Percentiles rank a stretch among this genome's conserved stretches.
Conservation (phyloP, 2,113 vertebrate genomes). For the Ceyx cyanopectus region DNA sequence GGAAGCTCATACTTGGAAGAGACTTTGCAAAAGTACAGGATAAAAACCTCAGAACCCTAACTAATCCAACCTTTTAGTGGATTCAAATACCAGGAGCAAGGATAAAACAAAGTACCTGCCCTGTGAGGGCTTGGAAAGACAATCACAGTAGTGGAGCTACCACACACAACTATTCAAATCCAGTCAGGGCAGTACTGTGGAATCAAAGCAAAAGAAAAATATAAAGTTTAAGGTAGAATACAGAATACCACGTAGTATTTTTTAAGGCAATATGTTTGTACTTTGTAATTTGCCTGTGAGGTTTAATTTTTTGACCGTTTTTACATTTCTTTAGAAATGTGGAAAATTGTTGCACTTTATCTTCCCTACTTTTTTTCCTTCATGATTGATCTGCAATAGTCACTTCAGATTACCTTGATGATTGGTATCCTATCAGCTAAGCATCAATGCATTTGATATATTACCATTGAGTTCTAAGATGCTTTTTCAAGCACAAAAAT, state of each 20-base stretch:
- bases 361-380: no score
- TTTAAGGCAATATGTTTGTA: neutral
- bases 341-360: neutral
- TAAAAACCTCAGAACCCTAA: neutral
- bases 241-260: neutral
- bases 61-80: neutral
- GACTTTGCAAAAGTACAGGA: neutral
- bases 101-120: neutral
- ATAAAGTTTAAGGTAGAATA: neutral
- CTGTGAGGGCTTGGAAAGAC: neutral
- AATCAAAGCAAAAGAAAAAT: neutral
- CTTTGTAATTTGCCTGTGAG: neutral
- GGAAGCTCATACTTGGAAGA: neutral
- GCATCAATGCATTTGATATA: no score
- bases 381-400: neutral
- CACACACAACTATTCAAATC: neutral
- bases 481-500: no score
- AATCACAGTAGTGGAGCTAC: neutral
- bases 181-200: neutral
- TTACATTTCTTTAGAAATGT: neutral
- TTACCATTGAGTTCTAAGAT: no score
- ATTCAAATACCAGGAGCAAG: neutral
- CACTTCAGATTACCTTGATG: no score
- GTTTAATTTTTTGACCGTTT: neutral
- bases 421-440: no score